Base-by-base conservation (phyloP, 2,797 vertebrate genomes). In the Cyprinodon diabolis region DNA sequence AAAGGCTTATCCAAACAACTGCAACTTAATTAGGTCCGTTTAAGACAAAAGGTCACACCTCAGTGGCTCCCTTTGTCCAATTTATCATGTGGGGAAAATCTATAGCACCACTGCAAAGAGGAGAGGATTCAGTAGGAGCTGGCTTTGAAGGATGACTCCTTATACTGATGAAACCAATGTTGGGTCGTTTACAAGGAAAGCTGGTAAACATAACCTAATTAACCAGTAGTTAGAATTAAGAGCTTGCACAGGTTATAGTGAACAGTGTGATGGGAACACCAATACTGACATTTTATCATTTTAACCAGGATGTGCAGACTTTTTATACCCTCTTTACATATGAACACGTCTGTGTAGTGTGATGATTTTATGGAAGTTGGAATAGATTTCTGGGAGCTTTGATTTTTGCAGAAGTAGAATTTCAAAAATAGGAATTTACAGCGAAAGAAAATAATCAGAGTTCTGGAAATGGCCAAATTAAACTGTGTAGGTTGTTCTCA, bases 1-100 rank as follows among this genome's bases (percentile, higher is more conserved):
- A 69, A 81, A 48, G 72, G 74, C 54, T 76, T 76, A 78, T 63
- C 75, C 77, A 70, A 85, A 78, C 78, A 75, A 62, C 73, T 85
- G 68, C 56, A 62, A 86, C 80, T 84, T 91, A 92, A 93, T 92
- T 91, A 91, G 86, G 84, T 66, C 77, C 74, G 84, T 91, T 91
- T 89, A 77, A 78, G 83, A 87, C 71, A 79, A 86, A 80, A 82
- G 90, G 85, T 92, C 90, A 90, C 91, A 92, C 80, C 89, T 90
- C 83, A 86, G 76, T 40, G 81, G 87, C 78, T 91, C 82, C 74
- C 74, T 19, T 49, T 85, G 90, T 89, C 91, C 89, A 93, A 94
- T 94, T 90, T 89, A 94, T 94, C 93, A 92, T 89, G 86, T 87
- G 81, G 86, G 80, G 76, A 89, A 91, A 93, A 93, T 94, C 92